phyloP scores from a whole-genome alignment of 2,888 invertebrate species.

The Junonia oenone region DNA sequence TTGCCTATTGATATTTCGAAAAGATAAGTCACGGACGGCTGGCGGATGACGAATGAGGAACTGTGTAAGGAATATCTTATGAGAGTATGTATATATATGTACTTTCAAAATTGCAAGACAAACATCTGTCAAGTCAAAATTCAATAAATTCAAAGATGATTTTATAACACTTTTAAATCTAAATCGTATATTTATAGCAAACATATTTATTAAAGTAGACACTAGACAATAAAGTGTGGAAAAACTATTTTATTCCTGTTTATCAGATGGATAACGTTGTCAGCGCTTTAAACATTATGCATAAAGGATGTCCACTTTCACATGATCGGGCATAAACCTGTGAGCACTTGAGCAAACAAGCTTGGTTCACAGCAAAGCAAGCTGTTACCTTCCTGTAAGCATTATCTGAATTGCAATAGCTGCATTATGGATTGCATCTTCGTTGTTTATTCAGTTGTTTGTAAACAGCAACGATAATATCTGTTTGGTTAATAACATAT shows the following conservation, averaged over 20 bases:
- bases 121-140: background rate
- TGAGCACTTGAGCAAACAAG: slow-evolving; percentile 18
- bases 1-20: slow-evolving; percentile 32
- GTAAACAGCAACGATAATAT: background rate
- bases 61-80: slow-evolving; percentile 16
- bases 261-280: background rate
- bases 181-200: background rate
- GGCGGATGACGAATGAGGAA: slow-evolving; percentile 22
- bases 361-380: slow-evolving; percentile 13
- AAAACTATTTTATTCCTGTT: background rate
- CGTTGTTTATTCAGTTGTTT: slow-evolving; percentile 14
- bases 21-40: slow-evolving; percentile 24
- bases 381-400: slow-evolving; percentile 9
- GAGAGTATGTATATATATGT: background rate
- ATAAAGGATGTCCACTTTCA: slow-evolving; percentile 11
- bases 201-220: background rate
- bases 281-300: background rate
- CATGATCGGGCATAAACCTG: slow-evolving; percentile 13
- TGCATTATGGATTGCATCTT: slow-evolving; percentile 5
- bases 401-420: slow-evolving; percentile 14
- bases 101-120: background rate
- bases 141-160: background rate
- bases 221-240: background rate
- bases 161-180: background rate
- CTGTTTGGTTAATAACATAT: background rate